A percentile compares a stretch with the other conserved stretches of the same genome.
These are phyloP conservation scores for Trichonephila inaurata DNA, from an alignment of 1,140 invertebrate genomes.

Conservation along the genomic window DNA sequence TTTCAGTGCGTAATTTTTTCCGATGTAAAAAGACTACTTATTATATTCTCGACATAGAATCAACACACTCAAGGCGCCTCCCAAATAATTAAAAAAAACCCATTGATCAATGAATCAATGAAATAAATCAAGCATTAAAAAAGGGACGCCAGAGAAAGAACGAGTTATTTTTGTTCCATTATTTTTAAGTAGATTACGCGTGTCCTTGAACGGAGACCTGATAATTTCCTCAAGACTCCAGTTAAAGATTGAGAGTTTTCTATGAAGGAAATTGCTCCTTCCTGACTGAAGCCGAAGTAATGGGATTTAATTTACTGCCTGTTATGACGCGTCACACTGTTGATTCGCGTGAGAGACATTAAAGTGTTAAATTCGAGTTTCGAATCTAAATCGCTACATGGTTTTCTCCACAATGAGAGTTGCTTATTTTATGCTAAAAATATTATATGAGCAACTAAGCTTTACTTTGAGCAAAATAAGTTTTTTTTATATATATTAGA, in stretches of 20 bases:
- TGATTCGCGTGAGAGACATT: too few relatives aligned
- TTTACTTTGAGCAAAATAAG: too few relatives aligned
- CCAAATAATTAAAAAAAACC: neutral
- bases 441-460: too few relatives aligned
- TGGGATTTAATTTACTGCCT: neutral
- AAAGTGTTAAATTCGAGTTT: too few relatives aligned
- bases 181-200: neutral
- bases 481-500: too few relatives aligned
- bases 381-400: too few relatives aligned
- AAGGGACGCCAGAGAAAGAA: neutral
- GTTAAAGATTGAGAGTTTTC: neutral
- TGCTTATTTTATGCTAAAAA: too few relatives aligned
- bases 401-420: too few relatives aligned
- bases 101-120: neutral
- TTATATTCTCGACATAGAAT: neutral
- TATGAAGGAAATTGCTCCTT: neutral
- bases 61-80: neutral
- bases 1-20: too few relatives aligned
- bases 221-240: neutral
- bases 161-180: constrained; percentile 5
- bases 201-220: neutral
- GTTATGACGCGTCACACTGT: neutral
- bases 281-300: too few relatives aligned
- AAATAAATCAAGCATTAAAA: neutral
- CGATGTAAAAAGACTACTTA: too few relatives aligned